Evolutionary conservation across 2,888 invertebrate species (phyloP).

Genomic region (Harpalus rufipes): DNA sequence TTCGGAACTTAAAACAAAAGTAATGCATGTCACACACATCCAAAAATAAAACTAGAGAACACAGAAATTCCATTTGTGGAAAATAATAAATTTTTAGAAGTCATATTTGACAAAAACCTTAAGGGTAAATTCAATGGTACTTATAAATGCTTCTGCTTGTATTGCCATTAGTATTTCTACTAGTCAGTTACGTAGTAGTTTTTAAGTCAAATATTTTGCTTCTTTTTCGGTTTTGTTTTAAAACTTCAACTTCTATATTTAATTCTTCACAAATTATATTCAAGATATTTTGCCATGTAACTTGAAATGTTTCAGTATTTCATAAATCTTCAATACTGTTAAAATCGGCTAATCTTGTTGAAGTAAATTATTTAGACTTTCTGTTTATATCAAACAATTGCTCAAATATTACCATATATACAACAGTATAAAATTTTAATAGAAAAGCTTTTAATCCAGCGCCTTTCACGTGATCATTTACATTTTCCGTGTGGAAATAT

Average conservation of each 20-base stretch:
- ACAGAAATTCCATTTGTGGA: no score
- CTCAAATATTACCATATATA: conserved; percentile 7
- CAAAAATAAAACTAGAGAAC: no score
- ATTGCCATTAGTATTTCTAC: background rate
- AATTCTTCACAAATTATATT: conserved; percentile 12
- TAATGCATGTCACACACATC: no score
- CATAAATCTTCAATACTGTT: background rate
- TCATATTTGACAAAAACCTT: no score
- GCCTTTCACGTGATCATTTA: background rate
- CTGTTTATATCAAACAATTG: background rate
- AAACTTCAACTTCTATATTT: background rate
- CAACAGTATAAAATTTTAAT: conserved; percentile 1
- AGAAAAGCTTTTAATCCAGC: conserved; percentile 18
- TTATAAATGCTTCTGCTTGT: background rate
- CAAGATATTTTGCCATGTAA: conserved; percentile 12
- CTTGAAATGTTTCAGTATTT: conserved; percentile 4
- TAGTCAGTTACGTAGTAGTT: conserved; percentile 2
- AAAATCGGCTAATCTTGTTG: background rate
- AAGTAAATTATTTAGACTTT: conserved; percentile 17
- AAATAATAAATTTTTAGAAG: no score
- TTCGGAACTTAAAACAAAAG: no score
- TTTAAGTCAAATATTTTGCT: conserved; percentile 10
- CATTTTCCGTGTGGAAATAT: background rate
- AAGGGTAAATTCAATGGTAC: no score
- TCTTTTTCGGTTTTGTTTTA: conserved; percentile 8